phyloP scores from a whole-genome alignment of 2,888 invertebrate genomes.

The Acleris sparsana region DNA sequence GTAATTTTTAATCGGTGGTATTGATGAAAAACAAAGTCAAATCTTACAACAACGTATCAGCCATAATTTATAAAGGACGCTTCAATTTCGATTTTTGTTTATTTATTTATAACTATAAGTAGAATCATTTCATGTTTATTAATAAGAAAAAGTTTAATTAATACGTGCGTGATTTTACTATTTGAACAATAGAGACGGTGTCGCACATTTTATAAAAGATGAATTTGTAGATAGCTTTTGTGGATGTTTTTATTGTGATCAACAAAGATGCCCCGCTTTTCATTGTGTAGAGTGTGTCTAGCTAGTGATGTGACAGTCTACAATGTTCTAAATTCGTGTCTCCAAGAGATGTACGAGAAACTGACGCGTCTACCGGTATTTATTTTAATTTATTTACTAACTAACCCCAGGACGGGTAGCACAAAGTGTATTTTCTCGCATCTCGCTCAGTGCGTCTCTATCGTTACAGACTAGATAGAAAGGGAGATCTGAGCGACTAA shows the following conservation, averaged over 20 bases:
- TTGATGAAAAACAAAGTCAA: not conserved
- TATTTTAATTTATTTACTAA: slow-evolving; percentile 1
- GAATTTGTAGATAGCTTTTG: not conserved
- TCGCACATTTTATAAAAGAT: not conserved
- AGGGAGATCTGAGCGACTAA: too few species aligned
- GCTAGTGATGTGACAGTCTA: slow-evolving; percentile 45
- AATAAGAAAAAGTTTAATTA: not conserved
- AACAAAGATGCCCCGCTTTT: slow-evolving; percentile 43
- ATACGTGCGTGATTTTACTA: not conserved
- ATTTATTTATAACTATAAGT: slow-evolving; percentile 11
- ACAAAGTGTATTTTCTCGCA: too few species aligned
- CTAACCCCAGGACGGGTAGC: too few species aligned
- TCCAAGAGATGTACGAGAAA: slow-evolving; percentile 58
- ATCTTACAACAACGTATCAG: not conserved
- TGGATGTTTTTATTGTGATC: not conserved
- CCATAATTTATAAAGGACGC: slow-evolving; percentile 1
- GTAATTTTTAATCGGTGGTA: too few species aligned
- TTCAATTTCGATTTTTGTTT: slow-evolving; percentile 26
- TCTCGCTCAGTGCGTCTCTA: too few species aligned
- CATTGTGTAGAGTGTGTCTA: slow-evolving; percentile 57
- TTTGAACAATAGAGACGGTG: not conserved
- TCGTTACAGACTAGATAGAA: too few species aligned
- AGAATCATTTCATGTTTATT: not conserved
- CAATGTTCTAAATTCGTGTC: slow-evolving; percentile 46
- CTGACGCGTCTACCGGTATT: slow-evolving; percentile 54